These are phyloP conservation scores for Erinaceus europaeus DNA, from an alignment of 2,113 vertebrate species.

Conservation along the genomic window DNA sequence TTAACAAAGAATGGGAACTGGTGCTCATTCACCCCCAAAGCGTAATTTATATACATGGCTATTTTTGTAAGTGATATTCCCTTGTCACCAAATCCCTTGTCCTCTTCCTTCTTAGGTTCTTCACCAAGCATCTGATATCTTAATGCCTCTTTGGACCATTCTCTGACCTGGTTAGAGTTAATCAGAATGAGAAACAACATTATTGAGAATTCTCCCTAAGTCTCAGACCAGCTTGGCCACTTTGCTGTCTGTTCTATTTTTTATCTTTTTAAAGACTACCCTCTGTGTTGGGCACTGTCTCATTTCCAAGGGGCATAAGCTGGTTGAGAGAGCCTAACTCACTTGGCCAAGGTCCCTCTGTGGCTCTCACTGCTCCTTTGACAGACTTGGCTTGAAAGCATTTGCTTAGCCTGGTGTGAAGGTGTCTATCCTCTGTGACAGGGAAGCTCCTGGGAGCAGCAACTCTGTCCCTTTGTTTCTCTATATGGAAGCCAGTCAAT, in stretches of 20 bases:
- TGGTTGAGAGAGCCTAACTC: background rate
- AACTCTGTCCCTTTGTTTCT: fast-evolving
- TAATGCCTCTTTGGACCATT: background rate
- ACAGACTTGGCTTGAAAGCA: background rate
- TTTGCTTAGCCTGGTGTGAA: background rate
- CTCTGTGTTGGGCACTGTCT: background rate
- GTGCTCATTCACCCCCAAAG: background rate
- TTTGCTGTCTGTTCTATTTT: background rate
- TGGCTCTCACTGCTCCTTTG: background rate
- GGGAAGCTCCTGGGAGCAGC: background rate
- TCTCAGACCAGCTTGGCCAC: background rate
- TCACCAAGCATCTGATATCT: background rate
- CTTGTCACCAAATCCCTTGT: background rate
- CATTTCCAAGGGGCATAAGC: background rate
- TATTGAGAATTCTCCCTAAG: background rate
- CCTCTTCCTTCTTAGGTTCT: background rate
- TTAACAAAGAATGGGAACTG: too few relatives aligned
- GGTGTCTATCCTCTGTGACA: background rate
- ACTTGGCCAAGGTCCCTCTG: background rate
- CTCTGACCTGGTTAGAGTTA: background rate
- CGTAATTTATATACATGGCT: too few relatives aligned
- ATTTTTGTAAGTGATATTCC: background rate
- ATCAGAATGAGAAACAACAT: background rate
- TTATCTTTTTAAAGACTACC: too few relatives aligned
- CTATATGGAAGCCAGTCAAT: background rate